These are phyloP conservation scores for Nephrotoma appendiculata DNA, from an alignment of 2,888 invertebrate genomes.

Conservation along the genomic window DNA sequence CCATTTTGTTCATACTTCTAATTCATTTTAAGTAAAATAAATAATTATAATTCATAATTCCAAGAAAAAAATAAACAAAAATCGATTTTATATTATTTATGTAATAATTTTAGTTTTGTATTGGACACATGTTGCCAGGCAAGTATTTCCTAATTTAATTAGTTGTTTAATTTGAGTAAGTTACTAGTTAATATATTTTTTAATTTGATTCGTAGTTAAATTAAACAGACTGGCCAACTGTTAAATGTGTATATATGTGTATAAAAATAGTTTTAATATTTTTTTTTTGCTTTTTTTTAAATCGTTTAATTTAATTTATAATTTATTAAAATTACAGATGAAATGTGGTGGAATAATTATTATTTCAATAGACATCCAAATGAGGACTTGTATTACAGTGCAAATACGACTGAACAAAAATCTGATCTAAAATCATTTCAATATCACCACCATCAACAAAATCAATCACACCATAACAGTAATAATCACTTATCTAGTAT, in stretches of 20 bases:
- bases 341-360: conserved; percentile 1
- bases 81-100: background rate
- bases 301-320: background rate
- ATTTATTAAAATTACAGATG: background rate
- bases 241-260: background rate
- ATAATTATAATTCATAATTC: background rate
- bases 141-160: background rate
- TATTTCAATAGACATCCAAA: background rate
- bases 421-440: background rate
- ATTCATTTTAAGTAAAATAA: background rate
- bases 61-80: background rate
- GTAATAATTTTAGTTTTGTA: background rate
- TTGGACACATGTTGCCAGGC: background rate
- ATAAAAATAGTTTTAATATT: background rate
- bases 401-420: background rate
- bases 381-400: background rate
- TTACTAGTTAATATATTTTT: background rate
- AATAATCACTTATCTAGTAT: background rate
- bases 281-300: background rate
- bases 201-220: background rate
- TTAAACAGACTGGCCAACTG: background rate
- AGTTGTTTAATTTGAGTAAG: background rate
- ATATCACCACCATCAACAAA: background rate
- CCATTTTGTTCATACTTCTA: background rate
- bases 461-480: conserved; percentile 1